These are phyloP conservation scores for Sphinx pinastri DNA, from an alignment of 2,888 invertebrate species.

Conservation along the genomic window DNA sequence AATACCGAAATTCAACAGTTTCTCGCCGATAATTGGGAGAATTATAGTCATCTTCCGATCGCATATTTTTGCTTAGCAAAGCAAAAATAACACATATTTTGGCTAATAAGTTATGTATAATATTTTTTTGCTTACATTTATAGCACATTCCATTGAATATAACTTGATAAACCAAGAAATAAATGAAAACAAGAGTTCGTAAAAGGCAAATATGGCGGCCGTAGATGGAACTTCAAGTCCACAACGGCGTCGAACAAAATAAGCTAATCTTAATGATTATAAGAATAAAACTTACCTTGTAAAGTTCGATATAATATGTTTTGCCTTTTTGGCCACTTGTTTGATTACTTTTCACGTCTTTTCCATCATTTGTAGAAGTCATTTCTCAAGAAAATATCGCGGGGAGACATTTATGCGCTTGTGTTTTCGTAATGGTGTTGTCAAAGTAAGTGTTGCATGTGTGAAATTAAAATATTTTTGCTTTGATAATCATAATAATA, in stretches of 20 bases:
- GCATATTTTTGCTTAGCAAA: constrained; percentile 7
- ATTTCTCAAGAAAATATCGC: constrained; percentile 84
- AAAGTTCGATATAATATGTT: constrained; percentile 79
- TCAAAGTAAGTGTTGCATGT: constrained; percentile 71
- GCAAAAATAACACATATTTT: neutral
- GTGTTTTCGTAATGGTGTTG: constrained; percentile 82
- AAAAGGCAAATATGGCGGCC: constrained; percentile 83
- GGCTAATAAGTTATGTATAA: neutral
- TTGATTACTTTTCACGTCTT: constrained; percentile 81
- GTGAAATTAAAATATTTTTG: constrained; percentile 3
- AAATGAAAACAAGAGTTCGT: constrained; percentile 75
- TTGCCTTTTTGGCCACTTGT: constrained; percentile 77
- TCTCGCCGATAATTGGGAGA: constrained; percentile 35
- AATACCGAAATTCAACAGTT: constrained; percentile 7
- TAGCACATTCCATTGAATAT: constrained; percentile 34
- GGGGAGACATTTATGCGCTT: constrained; percentile 84
- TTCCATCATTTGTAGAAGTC: constrained; percentile 84
- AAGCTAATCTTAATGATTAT: constrained; percentile 45
- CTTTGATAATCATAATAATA: neutral
- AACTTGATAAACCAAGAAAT: constrained; percentile 48
- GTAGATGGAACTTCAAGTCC: constrained; percentile 67
- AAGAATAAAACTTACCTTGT: constrained; percentile 74
- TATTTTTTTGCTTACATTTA: constrained; percentile 15
- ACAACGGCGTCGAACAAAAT: constrained; percentile 73
- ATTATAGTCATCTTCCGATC: constrained; percentile 15